Evolutionary conservation across 2,888 invertebrate genomes (phyloP).

Genomic region (Thera britannica): DNA sequence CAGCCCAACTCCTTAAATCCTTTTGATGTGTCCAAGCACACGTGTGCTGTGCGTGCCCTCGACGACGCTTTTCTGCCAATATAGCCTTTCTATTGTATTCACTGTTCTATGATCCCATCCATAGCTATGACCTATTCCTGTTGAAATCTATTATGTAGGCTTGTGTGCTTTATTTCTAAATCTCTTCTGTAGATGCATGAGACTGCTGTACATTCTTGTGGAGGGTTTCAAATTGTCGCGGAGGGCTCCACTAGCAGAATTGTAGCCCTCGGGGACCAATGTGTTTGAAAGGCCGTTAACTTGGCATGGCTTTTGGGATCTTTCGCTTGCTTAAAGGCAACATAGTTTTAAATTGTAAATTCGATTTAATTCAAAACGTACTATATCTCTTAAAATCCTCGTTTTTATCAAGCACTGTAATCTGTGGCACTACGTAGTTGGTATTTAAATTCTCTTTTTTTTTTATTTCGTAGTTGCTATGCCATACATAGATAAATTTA

Average conservation of each 20-base stretch:
- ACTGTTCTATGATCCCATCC: background rate
- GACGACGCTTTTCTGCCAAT: background rate
- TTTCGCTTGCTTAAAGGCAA: slow-evolving; percentile 1
- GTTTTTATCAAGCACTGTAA: background rate
- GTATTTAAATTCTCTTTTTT: background rate
- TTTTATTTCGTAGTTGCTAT: background rate
- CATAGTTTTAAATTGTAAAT: background rate
- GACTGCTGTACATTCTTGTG: background rate
- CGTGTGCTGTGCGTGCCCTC: no score
- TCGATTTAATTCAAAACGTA: background rate
- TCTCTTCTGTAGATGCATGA: slow-evolving; percentile 2
- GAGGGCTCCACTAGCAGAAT: no score
- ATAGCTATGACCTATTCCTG: background rate
- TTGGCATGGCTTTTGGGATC: slow-evolving; percentile 3
- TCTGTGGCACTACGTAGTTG: background rate
- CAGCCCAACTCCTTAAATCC: no score
- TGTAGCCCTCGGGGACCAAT: no score
- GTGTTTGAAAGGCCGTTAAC: no score
- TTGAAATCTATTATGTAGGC: background rate
- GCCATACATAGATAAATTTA: no score
- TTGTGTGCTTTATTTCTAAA: slow-evolving; percentile 1
- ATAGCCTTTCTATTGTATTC: background rate
- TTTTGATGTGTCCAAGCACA: no score
- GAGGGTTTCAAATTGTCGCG: no score
- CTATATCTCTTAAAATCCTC: background rate